Evolutionary conservation across 1,140 invertebrate species (phyloP).

Genomic region (Pseudomyrmex dendroicus): DNA sequence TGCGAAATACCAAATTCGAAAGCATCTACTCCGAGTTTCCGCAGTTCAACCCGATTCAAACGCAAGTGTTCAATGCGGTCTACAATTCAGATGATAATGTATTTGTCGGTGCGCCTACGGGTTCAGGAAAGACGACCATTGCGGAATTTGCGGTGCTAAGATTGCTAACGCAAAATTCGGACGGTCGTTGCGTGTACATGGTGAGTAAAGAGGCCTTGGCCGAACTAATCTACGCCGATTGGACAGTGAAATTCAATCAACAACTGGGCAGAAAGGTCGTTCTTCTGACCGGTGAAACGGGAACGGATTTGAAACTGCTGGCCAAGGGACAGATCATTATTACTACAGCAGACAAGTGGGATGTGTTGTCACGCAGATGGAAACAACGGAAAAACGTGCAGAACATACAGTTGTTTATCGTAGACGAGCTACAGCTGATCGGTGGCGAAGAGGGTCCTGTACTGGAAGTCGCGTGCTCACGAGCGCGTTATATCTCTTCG

Average conservation of each 20-base stretch:
- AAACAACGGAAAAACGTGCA: slow-evolving; percentile 99
- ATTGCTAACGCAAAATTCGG: slow-evolving; percentile 91
- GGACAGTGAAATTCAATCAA: slow-evolving; percentile 94
- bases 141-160: slow-evolving; percentile 98
- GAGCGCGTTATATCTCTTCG: slow-evolving; percentile 98
- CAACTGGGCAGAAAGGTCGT: slow-evolving; percentile 95
- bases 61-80: slow-evolving; percentile 99
- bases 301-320: slow-evolving; percentile 97
- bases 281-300: slow-evolving; percentile 98
- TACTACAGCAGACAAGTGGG: slow-evolving; percentile 99
- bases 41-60: slow-evolving; percentile 99
- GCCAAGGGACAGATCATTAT: slow-evolving; percentile 98
- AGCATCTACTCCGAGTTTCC: slow-evolving; percentile 94
- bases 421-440: slow-evolving; percentile 98
- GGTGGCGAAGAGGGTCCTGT: slow-evolving; percentile 96
- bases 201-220: slow-evolving; percentile 96
- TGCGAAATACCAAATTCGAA: slow-evolving; percentile 95
- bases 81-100: slow-evolving; percentile 99
- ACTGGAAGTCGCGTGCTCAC: slow-evolving; percentile 98
- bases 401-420: slow-evolving; percentile 98
- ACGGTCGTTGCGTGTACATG: slow-evolving; percentile 95
- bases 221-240: slow-evolving; percentile 95
- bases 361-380: slow-evolving; percentile 98
- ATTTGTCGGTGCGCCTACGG: slow-evolving; percentile 98
- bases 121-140: slow-evolving; percentile 98